Evolutionary conservation across 2,888 invertebrate genomes (phyloP).

Genomic region (Blastobasis lacticolella): DNA sequence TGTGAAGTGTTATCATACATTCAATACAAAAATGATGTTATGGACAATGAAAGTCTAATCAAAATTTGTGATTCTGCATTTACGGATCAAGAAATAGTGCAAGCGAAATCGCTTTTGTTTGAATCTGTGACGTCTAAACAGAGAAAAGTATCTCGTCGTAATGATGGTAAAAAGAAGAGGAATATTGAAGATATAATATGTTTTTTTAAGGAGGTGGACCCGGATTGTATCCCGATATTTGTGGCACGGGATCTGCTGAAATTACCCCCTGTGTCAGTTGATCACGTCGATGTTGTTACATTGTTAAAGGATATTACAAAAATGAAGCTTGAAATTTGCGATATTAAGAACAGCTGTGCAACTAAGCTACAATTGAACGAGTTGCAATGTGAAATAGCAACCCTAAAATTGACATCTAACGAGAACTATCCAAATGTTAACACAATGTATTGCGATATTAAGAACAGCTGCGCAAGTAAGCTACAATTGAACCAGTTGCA

Average conservation of each 20-base stretch:
- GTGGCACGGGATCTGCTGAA: slow-evolving; percentile 11
- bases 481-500: slow-evolving; percentile 3
- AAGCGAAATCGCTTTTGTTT: slow-evolving; percentile 12
- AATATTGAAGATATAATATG: slow-evolving; percentile 15
- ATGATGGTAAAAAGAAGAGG: slow-evolving; percentile 7
- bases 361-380: slow-evolving; percentile 3
- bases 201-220: slow-evolving; percentile 9
- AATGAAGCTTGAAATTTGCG: slow-evolving; percentile 5
- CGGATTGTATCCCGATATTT: slow-evolving; percentile 12
- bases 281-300: slow-evolving; percentile 12
- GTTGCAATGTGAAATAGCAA: slow-evolving; percentile 5
- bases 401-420: neutral
- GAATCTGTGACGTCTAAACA: slow-evolving; percentile 7
- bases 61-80: slow-evolving; percentile 12
- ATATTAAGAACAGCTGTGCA: slow-evolving; percentile 6
- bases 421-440: neutral
- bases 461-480: slow-evolving; percentile 5
- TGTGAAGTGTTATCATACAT: too few relatives aligned
- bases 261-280: slow-evolving; percentile 14
- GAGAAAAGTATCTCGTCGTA: slow-evolving; percentile 7
- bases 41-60: slow-evolving; percentile 12
- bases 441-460: neutral
- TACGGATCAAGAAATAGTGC: slow-evolving; percentile 9
- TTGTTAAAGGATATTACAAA: slow-evolving; percentile 9
- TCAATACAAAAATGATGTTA: slow-evolving; percentile 10